phyloP scores from a whole-genome alignment of 2,797 vertebrate species.

The Coregonus suidteri region DNA sequence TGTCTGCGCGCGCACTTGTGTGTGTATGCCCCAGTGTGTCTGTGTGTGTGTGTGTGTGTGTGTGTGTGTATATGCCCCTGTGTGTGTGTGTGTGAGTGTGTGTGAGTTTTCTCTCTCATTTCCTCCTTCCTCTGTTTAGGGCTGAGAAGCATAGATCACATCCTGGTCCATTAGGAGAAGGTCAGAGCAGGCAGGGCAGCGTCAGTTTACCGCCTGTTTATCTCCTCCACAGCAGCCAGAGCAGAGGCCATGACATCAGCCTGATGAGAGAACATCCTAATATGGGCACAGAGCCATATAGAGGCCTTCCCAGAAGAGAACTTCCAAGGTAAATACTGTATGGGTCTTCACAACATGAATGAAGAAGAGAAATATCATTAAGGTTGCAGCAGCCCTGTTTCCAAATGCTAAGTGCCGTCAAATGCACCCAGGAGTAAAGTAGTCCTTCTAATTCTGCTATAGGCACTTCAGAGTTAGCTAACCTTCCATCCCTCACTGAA shows the following conservation, averaged over 20 bases:
- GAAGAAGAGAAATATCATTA: constrained; percentile 11
- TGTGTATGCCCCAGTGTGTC: neutral
- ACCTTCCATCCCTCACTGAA: neutral
- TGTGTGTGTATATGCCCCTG: neutral
- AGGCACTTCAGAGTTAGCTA: constrained; percentile 10
- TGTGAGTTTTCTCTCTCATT: neutral
- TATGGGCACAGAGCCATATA: constrained; percentile 19
- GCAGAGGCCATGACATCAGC: constrained; percentile 34
- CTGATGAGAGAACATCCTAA: constrained; percentile 39
- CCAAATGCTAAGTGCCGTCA: constrained; percentile 18
- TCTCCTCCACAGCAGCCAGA: constrained; percentile 5
- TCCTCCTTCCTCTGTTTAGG: neutral
- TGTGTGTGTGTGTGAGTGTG: neutral
- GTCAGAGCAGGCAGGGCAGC: constrained; percentile 15
- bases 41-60: neutral
- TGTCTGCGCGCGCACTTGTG: neutral
- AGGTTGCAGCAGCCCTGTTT: constrained; percentile 11
- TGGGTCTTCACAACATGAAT: too few species aligned
- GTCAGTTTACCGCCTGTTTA: neutral
- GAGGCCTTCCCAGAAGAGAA: constrained; percentile 19
- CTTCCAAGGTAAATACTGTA: constrained; percentile 10
- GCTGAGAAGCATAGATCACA: neutral
- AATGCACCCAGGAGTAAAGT: constrained; percentile 19
- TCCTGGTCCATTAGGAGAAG: constrained; percentile 34
- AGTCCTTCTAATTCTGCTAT: neutral